phyloP scores from a whole-genome alignment of 2,888 invertebrate species.

The Apotomis turbidana region DNA sequence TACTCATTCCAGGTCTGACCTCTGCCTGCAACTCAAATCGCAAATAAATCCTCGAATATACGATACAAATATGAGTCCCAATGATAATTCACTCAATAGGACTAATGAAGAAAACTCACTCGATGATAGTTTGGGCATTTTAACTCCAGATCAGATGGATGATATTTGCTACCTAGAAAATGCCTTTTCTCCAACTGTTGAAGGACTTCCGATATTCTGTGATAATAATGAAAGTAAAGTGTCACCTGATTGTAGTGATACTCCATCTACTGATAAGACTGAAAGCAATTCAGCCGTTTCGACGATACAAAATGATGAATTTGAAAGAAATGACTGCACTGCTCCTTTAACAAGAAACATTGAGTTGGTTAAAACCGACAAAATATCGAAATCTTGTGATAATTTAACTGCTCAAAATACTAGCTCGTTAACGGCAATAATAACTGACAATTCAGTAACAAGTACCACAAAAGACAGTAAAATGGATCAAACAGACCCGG shows the following conservation, averaged over 20 bases:
- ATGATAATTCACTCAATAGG: conserved; percentile 75
- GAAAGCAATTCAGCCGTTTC: conserved; percentile 80
- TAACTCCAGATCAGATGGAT: conserved; percentile 95
- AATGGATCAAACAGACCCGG: conserved; percentile 1
- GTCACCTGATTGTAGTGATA: conserved; percentile 79
- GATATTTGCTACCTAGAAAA: conserved; percentile 86
- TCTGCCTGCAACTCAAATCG: conserved; percentile 75
- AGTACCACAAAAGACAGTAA: conserved; percentile 40
- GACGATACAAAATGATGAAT: conserved; percentile 78
- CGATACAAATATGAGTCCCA: conserved; percentile 75
- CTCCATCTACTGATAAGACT: conserved; percentile 84
- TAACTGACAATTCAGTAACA: conserved; percentile 29
- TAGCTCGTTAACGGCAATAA: conserved; percentile 28
- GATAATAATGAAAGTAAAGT: conserved; percentile 72
- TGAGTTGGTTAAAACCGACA: conserved; percentile 51
- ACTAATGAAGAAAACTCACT: conserved; percentile 90
- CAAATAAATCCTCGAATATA: conserved; percentile 65
- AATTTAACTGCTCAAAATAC: conserved; percentile 36
- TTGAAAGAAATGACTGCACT: conserved; percentile 58
- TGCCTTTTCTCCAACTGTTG: conserved; percentile 86
- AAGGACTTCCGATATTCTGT: conserved; percentile 83
- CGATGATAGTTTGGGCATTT: conserved; percentile 93
- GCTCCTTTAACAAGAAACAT: conserved; percentile 16
- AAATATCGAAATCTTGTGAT: conserved; percentile 49
- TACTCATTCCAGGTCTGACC: conserved; percentile 77